These are phyloP conservation scores for Caenorhabditis virilis DNA, from an alignment of 2,888 invertebrate genomes.

Conservation along the genomic window DNA sequence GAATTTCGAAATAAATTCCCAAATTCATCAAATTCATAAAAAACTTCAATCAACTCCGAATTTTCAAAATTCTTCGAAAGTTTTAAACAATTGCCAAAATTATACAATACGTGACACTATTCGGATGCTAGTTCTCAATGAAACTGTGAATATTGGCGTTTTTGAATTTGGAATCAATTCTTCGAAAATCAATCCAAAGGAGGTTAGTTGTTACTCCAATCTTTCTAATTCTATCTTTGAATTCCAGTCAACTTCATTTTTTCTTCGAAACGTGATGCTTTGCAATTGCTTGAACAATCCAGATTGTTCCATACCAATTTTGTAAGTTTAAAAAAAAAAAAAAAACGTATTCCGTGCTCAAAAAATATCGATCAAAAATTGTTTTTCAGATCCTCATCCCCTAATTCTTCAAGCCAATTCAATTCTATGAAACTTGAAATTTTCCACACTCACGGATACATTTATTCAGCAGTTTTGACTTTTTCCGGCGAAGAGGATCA, in stretches of 20 bases:
- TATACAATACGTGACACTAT: no score
- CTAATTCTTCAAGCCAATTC: background rate
- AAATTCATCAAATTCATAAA: background rate
- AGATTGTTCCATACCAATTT: conserved; percentile 8
- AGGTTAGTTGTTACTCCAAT: no score
- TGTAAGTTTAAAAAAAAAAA: conserved; percentile 7
- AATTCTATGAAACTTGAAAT: conserved; percentile 6
- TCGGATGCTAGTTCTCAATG: no score
- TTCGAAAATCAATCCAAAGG: no score
- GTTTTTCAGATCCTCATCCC: background rate
- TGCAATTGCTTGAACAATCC: conserved; percentile 19
- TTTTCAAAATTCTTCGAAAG: background rate
- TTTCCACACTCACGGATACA: conserved; percentile 16
- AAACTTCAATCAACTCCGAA: background rate
- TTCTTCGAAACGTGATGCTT: conserved; percentile 1
- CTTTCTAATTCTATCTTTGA: background rate
- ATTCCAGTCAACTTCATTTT: background rate
- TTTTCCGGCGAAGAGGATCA: conserved; percentile 9
- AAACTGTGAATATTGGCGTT: background rate
- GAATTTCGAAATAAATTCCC: conserved; percentile 6
- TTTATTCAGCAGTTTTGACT: conserved; percentile 17
- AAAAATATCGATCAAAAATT: background rate
- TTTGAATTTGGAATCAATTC: no score
- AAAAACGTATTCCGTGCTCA: background rate
- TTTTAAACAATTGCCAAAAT: conserved; percentile 8